A percentile compares a stretch with the other conserved stretches of the same genome.
These are phyloP conservation scores for Poeciliopsis prolifica DNA, from an alignment of 2,113 vertebrate genomes.

Conservation along the genomic window DNA sequence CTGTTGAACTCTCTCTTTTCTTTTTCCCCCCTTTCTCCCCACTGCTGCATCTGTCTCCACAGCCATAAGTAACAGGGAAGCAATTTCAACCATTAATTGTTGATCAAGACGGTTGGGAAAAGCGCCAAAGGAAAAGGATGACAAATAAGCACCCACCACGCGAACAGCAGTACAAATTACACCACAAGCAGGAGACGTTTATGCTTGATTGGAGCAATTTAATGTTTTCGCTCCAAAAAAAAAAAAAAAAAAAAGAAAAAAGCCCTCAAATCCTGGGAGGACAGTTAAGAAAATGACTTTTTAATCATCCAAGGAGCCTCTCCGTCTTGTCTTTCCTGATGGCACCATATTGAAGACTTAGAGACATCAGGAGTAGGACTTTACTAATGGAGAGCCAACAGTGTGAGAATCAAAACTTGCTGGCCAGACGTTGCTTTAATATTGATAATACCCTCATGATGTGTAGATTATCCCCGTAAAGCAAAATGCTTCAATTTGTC, in stretches of 20 bases:
- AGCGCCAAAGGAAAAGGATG: conserved; percentile 87
- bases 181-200: conserved; percentile 86
- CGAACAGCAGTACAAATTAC: conserved; percentile 86
- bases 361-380: conserved; percentile 77
- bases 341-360: conserved; percentile 85
- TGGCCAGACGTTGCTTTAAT: background rate
- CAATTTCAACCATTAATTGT: conserved; percentile 85
- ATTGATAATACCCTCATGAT: background rate
- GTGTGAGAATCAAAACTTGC: conserved; percentile 49
- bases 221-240: conserved; percentile 88
- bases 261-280: conserved; percentile 87
- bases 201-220: conserved; percentile 95
- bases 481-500: background rate
- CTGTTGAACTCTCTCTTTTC: conserved; percentile 37
- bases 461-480: background rate
- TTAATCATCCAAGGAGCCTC: conserved; percentile 92
- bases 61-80: conserved; percentile 80
- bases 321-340: conserved; percentile 86
- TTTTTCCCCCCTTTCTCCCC: conserved; percentile 23
- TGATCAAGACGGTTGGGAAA: conserved; percentile 82
- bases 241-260: conserved; percentile 78
- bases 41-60: conserved; percentile 78
- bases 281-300: conserved; percentile 98
- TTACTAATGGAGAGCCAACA: conserved; percentile 56
- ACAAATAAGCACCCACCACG: conserved; percentile 84